Evolutionary conservation across 2,113 vertebrate genomes (phyloP).

Genomic region (Emydocephalus ijimae): DNA sequence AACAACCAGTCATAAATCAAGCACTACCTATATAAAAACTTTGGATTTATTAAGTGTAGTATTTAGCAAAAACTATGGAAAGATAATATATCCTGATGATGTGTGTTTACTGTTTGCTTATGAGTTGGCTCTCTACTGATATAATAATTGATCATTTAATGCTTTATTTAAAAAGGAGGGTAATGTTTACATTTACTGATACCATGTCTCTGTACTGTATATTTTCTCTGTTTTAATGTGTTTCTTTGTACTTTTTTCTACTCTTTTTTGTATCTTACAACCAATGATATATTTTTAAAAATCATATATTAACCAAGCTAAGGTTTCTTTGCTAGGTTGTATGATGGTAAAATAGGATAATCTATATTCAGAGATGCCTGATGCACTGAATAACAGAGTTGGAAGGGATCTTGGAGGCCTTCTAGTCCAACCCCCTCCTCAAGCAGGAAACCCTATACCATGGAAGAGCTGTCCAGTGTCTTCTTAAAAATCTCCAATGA

Average conservation of each 20-base stretch:
- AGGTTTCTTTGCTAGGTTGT: not conserved
- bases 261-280: not conserved
- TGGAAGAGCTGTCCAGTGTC: not conserved
- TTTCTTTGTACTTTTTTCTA: not conserved
- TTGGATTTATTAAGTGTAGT: not conserved
- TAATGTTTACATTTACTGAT: not conserved
- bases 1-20: not conserved
- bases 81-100: not conserved
- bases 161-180: not conserved
- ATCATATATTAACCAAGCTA: not conserved
- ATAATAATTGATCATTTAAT: not conserved
- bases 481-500: not conserved
- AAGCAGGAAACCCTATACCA: not conserved
- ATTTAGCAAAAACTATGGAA: not conserved
- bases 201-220: not conserved
- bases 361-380: not conserved
- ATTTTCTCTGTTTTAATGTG: not conserved
- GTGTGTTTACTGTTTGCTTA: not conserved
- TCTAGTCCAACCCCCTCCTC: not conserved
- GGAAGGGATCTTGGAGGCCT: not conserved
- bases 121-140: not conserved
- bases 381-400: not conserved
- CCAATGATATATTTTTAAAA: not conserved
- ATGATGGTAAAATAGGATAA: not conserved
- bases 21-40: not conserved